phyloP scores from a whole-genome alignment of 2,888 invertebrate genomes.

The Platycnemis pennipes region DNA sequence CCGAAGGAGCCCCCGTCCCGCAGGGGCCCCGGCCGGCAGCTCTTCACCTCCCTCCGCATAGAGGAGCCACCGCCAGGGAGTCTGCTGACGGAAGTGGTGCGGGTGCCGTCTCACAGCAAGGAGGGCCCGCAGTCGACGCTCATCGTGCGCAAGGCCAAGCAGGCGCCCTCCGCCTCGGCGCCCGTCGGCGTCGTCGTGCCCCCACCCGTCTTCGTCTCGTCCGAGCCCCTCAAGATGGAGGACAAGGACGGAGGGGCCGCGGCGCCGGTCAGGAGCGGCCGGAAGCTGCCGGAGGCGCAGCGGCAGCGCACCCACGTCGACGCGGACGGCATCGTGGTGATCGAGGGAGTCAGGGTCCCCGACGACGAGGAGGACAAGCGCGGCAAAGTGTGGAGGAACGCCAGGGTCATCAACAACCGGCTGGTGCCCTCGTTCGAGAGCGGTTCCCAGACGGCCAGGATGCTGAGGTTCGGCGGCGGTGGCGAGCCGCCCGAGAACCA shows the following conservation, averaged over 20 bases:
- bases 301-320: conserved; percentile 84
- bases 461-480: conserved; percentile 83
- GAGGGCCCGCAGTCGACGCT: conserved; percentile 44
- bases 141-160: conserved; percentile 43
- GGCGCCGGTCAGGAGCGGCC: too few relatives aligned
- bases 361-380: conserved; percentile 89
- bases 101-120: conserved; percentile 46
- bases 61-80: conserved; percentile 39
- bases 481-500: conserved; percentile 83
- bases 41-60: conserved; percentile 17
- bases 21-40: conserved; percentile 28
- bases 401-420: conserved; percentile 92
- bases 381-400: conserved; percentile 91
- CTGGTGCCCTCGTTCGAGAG: conserved; percentile 80
- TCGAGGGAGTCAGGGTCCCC: conserved; percentile 90
- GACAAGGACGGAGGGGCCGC: conserved; percentile 74
- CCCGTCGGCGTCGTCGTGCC: conserved; percentile 79
- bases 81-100: conserved; percentile 47
- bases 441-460: conserved; percentile 79
- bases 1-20: background rate
- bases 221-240: conserved; percentile 82
- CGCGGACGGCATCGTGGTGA: conserved; percentile 88
- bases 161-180: conserved; percentile 13
- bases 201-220: conserved; percentile 85
- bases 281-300: conserved; percentile 82